A percentile compares a stretch with the other conserved stretches of the same genome.
These are phyloP conservation scores for Stenopsyche tienmushanensis DNA, from an alignment of 1,140 invertebrate species.

Conservation along the genomic window DNA sequence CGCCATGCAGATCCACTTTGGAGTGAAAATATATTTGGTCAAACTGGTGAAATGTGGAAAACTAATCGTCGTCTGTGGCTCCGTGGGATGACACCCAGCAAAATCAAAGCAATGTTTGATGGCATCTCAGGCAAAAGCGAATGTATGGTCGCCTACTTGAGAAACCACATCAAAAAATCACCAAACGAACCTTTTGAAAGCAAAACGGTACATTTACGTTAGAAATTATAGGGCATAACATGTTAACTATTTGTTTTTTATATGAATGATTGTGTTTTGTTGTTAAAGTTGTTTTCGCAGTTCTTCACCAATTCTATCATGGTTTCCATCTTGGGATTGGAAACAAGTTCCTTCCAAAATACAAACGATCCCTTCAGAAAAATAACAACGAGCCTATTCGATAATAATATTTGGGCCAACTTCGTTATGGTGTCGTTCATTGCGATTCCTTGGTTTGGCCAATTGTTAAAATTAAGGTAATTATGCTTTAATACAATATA, in stretches of 20 bases:
- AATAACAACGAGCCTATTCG: not conserved
- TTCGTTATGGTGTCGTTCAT: constrained; percentile 7
- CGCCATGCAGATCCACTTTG: constrained; percentile 42
- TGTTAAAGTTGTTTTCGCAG: not conserved
- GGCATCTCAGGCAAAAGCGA: constrained; percentile 10
- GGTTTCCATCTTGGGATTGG: constrained; percentile 2
- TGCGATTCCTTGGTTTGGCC: not conserved
- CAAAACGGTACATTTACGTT: constrained; percentile 20
- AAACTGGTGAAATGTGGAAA: constrained; percentile 43
- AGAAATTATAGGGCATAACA: no score
- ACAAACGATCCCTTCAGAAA: not conserved
- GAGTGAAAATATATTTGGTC: constrained; percentile 37
- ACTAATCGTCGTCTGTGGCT: constrained; percentile 38
- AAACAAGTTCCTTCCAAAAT: not conserved
- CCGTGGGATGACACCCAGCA: constrained; percentile 35
- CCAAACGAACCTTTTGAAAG: constrained; percentile 22
- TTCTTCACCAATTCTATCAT: constrained; percentile 4
- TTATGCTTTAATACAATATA: constrained; percentile 5
- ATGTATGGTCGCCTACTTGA: not conserved
- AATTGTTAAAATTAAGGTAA: constrained; percentile 12
- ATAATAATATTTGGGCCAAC: not conserved
- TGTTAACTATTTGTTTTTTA: not conserved
- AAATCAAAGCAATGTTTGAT: constrained; percentile 44
- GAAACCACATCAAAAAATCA: constrained; percentile 2
- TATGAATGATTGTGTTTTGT: not conserved